phyloP scores from a whole-genome alignment of 2,797 vertebrate genomes.

The Acanthopagrus latus region DNA sequence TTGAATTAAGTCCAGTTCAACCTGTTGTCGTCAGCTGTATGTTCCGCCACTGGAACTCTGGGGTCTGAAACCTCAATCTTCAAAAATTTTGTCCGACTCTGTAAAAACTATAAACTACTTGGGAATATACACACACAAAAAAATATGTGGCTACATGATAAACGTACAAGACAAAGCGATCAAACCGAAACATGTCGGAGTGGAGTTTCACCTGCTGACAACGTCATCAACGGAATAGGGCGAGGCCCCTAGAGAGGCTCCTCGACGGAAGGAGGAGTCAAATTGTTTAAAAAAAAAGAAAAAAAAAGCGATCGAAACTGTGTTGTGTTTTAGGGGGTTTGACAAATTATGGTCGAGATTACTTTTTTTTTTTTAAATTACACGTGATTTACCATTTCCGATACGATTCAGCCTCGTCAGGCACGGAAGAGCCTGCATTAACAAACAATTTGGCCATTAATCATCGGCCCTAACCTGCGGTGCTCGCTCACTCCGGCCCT shows the following conservation, averaged over 20 bases:
- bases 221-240: constrained; percentile 54
- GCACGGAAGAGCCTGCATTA: neutral
- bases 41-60: too few relatives aligned
- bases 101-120: neutral
- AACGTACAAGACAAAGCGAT: neutral
- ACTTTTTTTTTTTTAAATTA: neutral
- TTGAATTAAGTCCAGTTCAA: neutral
- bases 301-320: neutral
- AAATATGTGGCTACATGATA: too few relatives aligned
- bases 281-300: neutral
- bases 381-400: accelerated
- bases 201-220: constrained; percentile 44
- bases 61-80: neutral
- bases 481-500: too few relatives aligned
- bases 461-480: too few relatives aligned
- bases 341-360: accelerated
- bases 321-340: accelerated
- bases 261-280: neutral
- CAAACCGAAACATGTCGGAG: neutral
- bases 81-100: neutral
- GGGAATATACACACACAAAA: too few relatives aligned
- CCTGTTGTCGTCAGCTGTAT: neutral
- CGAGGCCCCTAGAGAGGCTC: constrained; percentile 30
- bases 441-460: neutral
- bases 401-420: too few relatives aligned